Evolutionary conservation across 2,797 vertebrate species (phyloP), one percentile per base, ranked within the genome.

Genomic region (Pogonophryne albipinna): DNA sequence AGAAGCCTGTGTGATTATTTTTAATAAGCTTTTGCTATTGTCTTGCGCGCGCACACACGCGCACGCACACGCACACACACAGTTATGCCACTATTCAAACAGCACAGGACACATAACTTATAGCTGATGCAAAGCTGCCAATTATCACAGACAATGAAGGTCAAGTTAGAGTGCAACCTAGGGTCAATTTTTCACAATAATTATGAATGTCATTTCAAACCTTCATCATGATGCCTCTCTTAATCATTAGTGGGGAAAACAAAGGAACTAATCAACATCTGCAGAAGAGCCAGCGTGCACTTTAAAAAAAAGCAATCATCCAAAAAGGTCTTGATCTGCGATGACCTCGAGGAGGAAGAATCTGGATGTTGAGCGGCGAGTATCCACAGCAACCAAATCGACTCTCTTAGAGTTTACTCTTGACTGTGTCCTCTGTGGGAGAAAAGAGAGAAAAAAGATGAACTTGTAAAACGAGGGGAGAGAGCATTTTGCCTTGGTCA

Each of bases 391-490:
- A 90, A 87, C 86, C 68, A 67, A 61, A 66, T 80, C 73, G 68
- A 44, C 67, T 49, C 44, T 55, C 73, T 94, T 74, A 94, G 69
- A 95, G 91, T 88, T 91, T 94, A 72, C 92, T 94, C 87, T 85
- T 93, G 80, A 92, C 70, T 19, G 75, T 60, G 38, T 80, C 59
- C 63, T 87, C 90, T 80, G 83, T 70, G 64, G 89, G 73, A 83
- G 75, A 60, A 47, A 19, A 77, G 60, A 85, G 61, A 66, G 2
- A 16, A 55, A 74, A 17, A 55, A 12, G 10, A n/a, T 4, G 53
- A 20, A 79, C 58, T 50, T 83, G 52, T 87, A 63, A 90, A 86
- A 86, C 64, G 79, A 67, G 15, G 12, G 45, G 23, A 57, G 38
- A 45, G 47, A 69, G 56, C n/a, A 52, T 52, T 80, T 87, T 58